phyloP scores from a whole-genome alignment of 2,888 invertebrate genomes.

The Mesorhabditis belari region DNA sequence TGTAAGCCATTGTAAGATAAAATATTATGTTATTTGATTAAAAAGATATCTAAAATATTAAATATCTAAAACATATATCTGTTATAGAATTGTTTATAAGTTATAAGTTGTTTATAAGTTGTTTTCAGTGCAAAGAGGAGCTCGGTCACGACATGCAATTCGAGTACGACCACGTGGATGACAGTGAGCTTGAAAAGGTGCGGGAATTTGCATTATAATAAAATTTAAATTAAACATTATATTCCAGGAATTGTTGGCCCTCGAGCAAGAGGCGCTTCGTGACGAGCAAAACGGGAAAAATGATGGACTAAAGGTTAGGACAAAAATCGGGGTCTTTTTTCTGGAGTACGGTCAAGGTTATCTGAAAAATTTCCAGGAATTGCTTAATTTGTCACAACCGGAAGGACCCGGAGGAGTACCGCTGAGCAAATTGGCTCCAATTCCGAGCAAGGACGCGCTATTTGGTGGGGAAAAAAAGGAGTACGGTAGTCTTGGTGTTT shows the following conservation, averaged over 20 bases:
- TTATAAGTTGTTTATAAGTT: no score
- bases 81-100: no score
- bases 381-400: conserved; percentile 44
- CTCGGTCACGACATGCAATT: conserved; percentile 50
- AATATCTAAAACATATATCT: no score
- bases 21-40: no score
- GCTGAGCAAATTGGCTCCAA: conserved; percentile 56
- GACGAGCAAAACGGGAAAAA: conserved; percentile 46
- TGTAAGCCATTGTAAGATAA: no score
- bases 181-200: conserved; percentile 32
- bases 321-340: background rate
- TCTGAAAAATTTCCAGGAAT: conserved; percentile 22
- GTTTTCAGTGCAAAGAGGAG: conserved; percentile 39
- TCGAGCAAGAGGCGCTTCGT: conserved; percentile 51
- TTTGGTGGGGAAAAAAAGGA: conserved; percentile 54
- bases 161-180: conserved; percentile 51
- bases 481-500: no score
- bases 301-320: conserved; percentile 24
- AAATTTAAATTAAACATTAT: background rate
- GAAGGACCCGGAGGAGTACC: conserved; percentile 49
- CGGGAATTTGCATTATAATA: background rate
- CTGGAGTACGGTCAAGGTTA: no score
- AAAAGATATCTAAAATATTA: no score
- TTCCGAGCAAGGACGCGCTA: conserved; percentile 56
- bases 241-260: conserved; percentile 50